phyloP scores from a whole-genome alignment of 2,888 invertebrate species.

The Branchipolynoe longqiensis region DNA sequence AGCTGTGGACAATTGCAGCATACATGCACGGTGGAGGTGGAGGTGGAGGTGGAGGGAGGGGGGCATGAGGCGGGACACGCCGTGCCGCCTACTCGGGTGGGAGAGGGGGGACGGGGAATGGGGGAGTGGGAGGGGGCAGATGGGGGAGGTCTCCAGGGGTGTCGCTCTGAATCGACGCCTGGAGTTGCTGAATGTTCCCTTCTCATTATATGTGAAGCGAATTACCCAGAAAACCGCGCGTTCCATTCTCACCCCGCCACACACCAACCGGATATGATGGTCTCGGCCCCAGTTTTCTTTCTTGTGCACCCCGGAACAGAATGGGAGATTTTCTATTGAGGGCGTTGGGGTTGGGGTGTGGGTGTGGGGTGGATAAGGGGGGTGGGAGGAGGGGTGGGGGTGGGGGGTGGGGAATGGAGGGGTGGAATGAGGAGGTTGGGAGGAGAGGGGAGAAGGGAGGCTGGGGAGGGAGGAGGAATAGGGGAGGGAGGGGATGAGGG shows the following conservation, averaged over 20 bases:
- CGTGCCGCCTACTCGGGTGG: neutral
- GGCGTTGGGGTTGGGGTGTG: too few relatives aligned
- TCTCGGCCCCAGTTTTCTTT: too few relatives aligned
- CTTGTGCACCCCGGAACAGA: too few relatives aligned
- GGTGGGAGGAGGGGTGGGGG: too few relatives aligned
- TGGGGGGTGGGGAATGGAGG: too few relatives aligned
- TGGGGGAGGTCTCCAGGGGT: constrained; percentile 23
- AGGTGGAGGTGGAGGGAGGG: neutral
- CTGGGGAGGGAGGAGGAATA: too few relatives aligned
- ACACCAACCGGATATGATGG: constrained; percentile 22
- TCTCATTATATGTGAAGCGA: constrained; percentile 46
- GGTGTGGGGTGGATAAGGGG: too few relatives aligned
- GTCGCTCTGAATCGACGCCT: constrained; percentile 5
- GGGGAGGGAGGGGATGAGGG: too few relatives aligned
- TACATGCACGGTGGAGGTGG: constrained; percentile 15
- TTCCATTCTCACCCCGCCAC: constrained; percentile 35
- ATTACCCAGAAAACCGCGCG: constrained; percentile 24
- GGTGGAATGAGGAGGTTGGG: too few relatives aligned
- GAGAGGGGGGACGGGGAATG: neutral
- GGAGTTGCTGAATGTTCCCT: constrained; percentile 4
- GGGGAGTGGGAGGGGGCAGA: neutral
- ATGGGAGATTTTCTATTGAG: too few relatives aligned
- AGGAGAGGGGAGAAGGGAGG: too few relatives aligned
- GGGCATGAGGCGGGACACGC: constrained; percentile 1
- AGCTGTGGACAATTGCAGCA: constrained; percentile 41